Base-by-base conservation (phyloP, 2,888 invertebrate species). In the Noctuana brunneofusca region DNA sequence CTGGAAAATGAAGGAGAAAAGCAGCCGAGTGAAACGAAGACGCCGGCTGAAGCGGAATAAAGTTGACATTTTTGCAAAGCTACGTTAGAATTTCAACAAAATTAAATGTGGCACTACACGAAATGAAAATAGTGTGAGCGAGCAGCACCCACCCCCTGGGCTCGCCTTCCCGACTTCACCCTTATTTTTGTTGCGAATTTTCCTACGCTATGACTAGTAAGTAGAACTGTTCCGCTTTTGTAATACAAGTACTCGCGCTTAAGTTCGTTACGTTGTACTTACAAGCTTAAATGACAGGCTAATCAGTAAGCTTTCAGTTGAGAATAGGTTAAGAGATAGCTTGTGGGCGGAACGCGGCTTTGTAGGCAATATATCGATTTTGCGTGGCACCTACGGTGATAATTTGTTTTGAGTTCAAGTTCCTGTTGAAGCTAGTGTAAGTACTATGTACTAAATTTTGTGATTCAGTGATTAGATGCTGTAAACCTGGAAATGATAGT, bases 21-120 rank as follows among this genome's bases (percentile, higher is more conserved):
- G 81, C 87, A 87, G 80, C 82, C 79, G 82, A 85, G 83, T 86
- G 87, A 81, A 88, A 84, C 84, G 89, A 76, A 84, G 83, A 79
- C 83, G 82, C 73, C 70, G 87, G 88, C 84, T 88, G 89, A 86
- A 80, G 86, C 85, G 88, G 87, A 90, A 89, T 89, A 89, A 87
- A 89, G 89, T 91, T 91, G 90, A 90, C 91, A 91, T 91, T 91
- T 91, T 91, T 91, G 91, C 85, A 89, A 89, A 89, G 91, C 90
- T 88, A 87, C 86, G 87, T 84, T 83, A 84, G 89, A 91, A 89
- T 91, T 91, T 90, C 91, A 88, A 80, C 86, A 76, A 92, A 92
- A 92, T 92, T 91, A 91, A 91, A 92, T 89, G 90, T 91, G 91
- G 89, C 91, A 88, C 82, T 86, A 87, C 86, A 85, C 81, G 86